Percentiles rank a stretch among this genome's conserved stretches.
phyloP scores from a whole-genome alignment of 2,113 vertebrate species.

The Mohoua ochrocephala region DNA sequence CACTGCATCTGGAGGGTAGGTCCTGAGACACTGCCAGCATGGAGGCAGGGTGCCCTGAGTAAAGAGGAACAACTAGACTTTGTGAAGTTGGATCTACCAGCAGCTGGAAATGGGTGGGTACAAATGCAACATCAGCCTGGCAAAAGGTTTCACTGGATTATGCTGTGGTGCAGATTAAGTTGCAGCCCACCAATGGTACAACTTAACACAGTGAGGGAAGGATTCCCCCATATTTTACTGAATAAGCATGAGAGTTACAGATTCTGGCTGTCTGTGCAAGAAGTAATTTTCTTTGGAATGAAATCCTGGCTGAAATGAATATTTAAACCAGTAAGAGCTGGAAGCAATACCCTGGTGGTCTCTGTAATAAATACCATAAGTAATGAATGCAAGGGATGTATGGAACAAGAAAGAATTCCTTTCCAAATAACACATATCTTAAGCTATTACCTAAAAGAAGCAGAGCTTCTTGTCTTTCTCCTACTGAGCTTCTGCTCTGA shows the following conservation, averaged over 20 bases:
- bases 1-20: accelerated
- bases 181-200: not conserved
- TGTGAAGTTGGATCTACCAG: not conserved
- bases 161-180: not conserved
- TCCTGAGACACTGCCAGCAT: not conserved
- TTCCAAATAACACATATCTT: not conserved
- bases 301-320: not conserved
- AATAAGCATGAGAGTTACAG: not conserved
- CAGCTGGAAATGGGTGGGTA: not conserved
- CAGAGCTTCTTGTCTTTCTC: not conserved
- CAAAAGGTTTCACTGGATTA: not conserved
- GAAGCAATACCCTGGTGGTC: not conserved
- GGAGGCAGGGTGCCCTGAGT: not conserved
- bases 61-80: not conserved
- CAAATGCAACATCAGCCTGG: not conserved
- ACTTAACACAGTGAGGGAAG: not conserved
- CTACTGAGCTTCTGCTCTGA: not conserved
- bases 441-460: not conserved
- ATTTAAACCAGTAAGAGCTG: not conserved
- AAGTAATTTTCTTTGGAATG: slow-evolving; percentile 3
- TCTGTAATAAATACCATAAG: not conserved
- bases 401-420: not conserved
- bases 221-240: not conserved
- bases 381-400: not conserved
- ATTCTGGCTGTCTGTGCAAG: not conserved